Evolutionary conservation across 2,113 vertebrate species (phyloP), one percentile per base, ranked within the genome.

Genomic region (Brachirus orientalis): DNA sequence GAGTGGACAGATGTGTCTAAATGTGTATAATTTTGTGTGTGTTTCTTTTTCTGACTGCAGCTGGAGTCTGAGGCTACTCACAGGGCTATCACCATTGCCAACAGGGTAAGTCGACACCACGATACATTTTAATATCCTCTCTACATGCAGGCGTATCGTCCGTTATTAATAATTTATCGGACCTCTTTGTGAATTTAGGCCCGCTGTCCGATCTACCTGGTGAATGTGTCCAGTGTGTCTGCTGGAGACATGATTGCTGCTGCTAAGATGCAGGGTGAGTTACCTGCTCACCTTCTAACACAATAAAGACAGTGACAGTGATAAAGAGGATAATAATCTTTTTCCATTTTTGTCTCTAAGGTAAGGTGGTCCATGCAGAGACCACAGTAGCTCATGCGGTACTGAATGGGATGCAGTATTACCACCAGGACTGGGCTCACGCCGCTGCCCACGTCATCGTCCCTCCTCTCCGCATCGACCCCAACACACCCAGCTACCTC

Each of bases 371-470:
- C 63, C 95, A 97, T 0, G 96, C 94, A 0, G 97, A 99, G 93
- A 96, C 96, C 6, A 98, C 95, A 71, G 96, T 95, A 0, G 97
- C 96, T 0, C 97, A 99, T 0, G 91, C 97, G 3, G 96, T 97
- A 2, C 91, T 98, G 84, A 98, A 95, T 0, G 97, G 97, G 65
- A 88, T 97, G 67, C 95, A 98, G 90, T 98, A 99, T 83, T 99
- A 98, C 87, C 97, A 98, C 88, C 97, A 98, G 92, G 97, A 99
- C 88, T 99, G 97, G 97, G 94, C 92, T 73, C 97, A 98, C 0
- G 96, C 97, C 0, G 97, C 97, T 0, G 96, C 96, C 79, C 96
- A 96, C 0, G 96, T 99, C 85, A 95, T 96, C 0, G 91, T 95
- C 72, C 97, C 97, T 0, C 97, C 97, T 0, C 92, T 98, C 70